These are phyloP conservation scores for Pseudopipra pipra DNA, from an alignment of 2,113 vertebrate genomes.

Conservation along the genomic window DNA sequence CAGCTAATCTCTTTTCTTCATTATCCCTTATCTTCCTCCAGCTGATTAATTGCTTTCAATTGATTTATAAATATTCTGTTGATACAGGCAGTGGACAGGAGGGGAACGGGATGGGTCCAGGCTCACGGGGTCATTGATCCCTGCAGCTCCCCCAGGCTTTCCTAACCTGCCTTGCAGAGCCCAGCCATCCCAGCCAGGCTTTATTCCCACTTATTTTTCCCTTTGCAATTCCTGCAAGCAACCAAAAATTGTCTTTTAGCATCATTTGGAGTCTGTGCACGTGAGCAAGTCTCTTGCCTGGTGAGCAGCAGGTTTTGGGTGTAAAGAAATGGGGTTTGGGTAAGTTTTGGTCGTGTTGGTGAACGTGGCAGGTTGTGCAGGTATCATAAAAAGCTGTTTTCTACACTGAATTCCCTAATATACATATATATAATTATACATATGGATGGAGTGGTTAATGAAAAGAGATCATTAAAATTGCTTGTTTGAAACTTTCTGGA, in stretches of 20 bases:
- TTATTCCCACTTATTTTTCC: not conserved
- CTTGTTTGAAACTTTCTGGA: conserved; percentile 32
- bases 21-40: conserved; percentile 18
- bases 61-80: conserved; percentile 55
- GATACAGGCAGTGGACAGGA: not conserved
- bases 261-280: not conserved
- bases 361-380: not conserved
- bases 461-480: conserved; percentile 27
- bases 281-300: fast-evolving
- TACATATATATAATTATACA: not conserved
- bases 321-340: not conserved
- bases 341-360: not conserved
- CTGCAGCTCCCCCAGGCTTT: not conserved
- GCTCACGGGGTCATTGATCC: not conserved
- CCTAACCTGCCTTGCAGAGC: not conserved
- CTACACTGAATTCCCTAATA: not conserved
- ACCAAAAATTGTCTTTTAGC: not conserved
- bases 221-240: not conserved
- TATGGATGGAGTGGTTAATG: not conserved
- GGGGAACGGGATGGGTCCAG: not conserved
- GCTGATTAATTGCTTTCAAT: conserved; percentile 55
- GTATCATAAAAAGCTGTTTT: not conserved
- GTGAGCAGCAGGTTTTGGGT: not conserved
- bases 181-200: not conserved
- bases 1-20: conserved; percentile 56